These are phyloP conservation scores for Kobus ellipsiprymnus DNA, from an alignment of 2,113 vertebrate species.

Conservation along the genomic window DNA sequence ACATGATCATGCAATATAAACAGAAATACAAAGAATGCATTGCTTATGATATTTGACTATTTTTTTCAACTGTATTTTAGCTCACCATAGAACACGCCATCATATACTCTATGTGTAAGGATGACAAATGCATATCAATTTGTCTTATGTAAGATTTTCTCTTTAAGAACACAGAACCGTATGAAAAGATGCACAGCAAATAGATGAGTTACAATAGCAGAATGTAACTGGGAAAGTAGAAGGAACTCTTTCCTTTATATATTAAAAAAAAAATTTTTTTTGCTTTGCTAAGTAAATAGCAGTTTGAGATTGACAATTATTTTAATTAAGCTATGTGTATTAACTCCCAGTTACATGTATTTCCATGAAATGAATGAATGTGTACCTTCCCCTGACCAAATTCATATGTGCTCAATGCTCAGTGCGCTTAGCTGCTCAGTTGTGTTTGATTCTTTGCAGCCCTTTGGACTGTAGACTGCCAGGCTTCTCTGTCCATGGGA, in stretches of 20 bases:
- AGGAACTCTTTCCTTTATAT: neutral
- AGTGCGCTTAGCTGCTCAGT: neutral
- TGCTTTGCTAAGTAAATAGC: neutral
- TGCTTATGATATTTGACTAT: neutral
- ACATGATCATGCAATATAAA: neutral
- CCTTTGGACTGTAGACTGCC: neutral
- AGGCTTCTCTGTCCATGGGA: neutral
- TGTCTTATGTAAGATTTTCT: neutral
- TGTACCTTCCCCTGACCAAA: neutral
- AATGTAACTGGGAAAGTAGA: neutral
- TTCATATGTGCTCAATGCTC: neutral
- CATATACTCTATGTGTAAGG: neutral
- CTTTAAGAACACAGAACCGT: neutral
- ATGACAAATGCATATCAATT: neutral
- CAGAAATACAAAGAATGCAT: neutral
- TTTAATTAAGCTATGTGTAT: neutral
- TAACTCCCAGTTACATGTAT: neutral
- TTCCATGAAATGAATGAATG: neutral
- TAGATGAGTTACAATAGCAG: neutral
- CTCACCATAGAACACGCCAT: neutral
- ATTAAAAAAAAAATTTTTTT: neutral
- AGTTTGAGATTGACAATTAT: neutral
- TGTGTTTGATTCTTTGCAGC: neutral
- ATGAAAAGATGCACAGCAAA: neutral
- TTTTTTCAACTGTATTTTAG: neutral